phyloP scores from a whole-genome alignment of 2,888 invertebrate species.

The Drosophila sordidapex region DNA sequence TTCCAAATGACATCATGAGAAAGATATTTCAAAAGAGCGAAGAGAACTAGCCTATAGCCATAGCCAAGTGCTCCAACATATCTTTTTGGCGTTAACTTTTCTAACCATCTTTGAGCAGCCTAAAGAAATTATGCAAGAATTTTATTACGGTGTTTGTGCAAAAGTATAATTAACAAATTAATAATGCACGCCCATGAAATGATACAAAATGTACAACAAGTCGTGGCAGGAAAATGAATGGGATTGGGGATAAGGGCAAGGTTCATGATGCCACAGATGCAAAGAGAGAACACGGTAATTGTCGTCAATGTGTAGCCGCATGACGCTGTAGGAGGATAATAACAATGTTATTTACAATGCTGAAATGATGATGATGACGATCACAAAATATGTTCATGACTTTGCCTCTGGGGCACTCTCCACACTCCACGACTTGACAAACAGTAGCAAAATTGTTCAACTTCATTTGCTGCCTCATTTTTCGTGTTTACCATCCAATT shows the following conservation, averaged over 20 bases:
- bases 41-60: background rate
- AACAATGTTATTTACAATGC: constrained; percentile 29
- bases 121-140: constrained; percentile 29
- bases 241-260: constrained; percentile 18
- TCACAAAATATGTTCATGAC: constrained; percentile 55
- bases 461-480: constrained; percentile 68
- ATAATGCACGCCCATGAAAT: constrained; percentile 44
- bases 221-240: constrained; percentile 27
- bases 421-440: constrained; percentile 46
- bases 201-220: constrained; percentile 46
- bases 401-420: constrained; percentile 54
- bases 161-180: constrained; percentile 54
- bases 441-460: constrained; percentile 74
- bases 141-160: background rate
- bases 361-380: constrained; percentile 31
- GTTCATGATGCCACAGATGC: constrained; percentile 7
- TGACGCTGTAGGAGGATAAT: constrained; percentile 31
- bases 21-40: constrained; percentile 11
- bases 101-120: background rate
- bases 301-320: constrained; percentile 45
- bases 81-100: background rate
- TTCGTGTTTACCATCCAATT: constrained; percentile 41
- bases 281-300: constrained; percentile 28
- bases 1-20: constrained; percentile 54
- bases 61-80: background rate